Base-by-base conservation (phyloP, 1,140 invertebrate species). In the Cotesia chilonis region DNA sequence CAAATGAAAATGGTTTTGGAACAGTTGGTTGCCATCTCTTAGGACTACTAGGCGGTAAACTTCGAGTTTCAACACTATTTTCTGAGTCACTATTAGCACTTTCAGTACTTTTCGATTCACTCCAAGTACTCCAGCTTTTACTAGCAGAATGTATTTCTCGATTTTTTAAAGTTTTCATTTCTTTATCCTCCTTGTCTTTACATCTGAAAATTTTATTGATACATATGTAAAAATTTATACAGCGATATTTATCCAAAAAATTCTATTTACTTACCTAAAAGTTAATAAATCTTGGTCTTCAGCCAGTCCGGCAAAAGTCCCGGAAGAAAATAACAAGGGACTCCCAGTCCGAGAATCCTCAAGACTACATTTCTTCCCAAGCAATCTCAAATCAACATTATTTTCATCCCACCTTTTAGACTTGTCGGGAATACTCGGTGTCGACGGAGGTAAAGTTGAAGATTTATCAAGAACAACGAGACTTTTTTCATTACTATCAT, bases 1-100 rank as follows among this genome's bases (percentile, higher is more conserved):
- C 91, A 88, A 92, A 92, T 80, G 88, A 88, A 83, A 92, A 92
- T 14, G 91, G 90, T 77, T 91, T 90, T 0, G 90, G 89, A 60
- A 91, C 85, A 0, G 91, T 92, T 12, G 85, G 83, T 51, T 85
- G 81, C 84, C 82, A 87, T 51, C 81, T 80, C 74, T 84, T 83
- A 55, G 82, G 78, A 72, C 73, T 82, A 47, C 57, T 75, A 1
- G 84, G 75, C 12, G 86, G 83, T 38, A 86, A 70, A 73, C 83
- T 87, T 74, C 82, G 85, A 3, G 83, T 86, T 68, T 85, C 84
- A 5, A 77, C 75, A 59, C 70, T 83, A 63, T 81, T 79, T 38
- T 85, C 84, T 1, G 55, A 76, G 6, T 83, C 81, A 59, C 79
- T 86, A 10, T 84, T 79, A 2, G 75, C 63, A 55, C 76, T 82